Percentiles rank a stretch among this genome's conserved stretches.
Evolutionary conservation across 2,888 invertebrate genomes (phyloP).

Genomic region (Vesta saturnalis): DNA sequence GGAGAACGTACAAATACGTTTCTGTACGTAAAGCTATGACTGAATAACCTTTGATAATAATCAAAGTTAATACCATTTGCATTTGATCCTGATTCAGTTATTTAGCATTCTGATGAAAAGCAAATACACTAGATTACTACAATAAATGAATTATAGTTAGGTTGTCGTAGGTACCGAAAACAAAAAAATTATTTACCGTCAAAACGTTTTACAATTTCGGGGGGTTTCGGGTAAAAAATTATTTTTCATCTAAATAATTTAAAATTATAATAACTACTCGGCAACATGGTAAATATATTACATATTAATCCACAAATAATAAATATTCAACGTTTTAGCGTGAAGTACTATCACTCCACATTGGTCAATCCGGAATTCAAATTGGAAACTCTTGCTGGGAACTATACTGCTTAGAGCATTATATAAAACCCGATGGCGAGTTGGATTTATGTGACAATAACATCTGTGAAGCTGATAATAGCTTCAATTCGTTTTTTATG

Average conservation of each 20-base stretch:
- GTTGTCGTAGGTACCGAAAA: too few species aligned
- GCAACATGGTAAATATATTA: neutral
- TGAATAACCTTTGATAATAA: too few species aligned
- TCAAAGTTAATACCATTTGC: too few species aligned
- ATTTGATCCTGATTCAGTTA: too few species aligned
- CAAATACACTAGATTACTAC: too few species aligned
- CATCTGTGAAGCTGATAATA: conserved; percentile 65
- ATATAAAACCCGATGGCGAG: conserved; percentile 25
- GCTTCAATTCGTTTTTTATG: conserved; percentile 74
- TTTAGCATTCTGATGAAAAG: too few species aligned
- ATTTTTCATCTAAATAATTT: neutral
- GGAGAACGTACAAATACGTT: too few species aligned
- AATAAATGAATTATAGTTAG: too few species aligned
- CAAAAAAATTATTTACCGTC: too few species aligned
- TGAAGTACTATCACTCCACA: conserved; percentile 82
- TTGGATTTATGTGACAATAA: conserved; percentile 70
- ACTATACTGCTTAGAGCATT: conserved; percentile 73
- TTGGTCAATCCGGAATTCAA: conserved; percentile 82
- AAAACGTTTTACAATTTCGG: neutral
- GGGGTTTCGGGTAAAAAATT: neutral
- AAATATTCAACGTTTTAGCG: conserved; percentile 64
- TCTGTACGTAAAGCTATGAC: too few species aligned
- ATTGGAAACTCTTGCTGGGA: conserved; percentile 85
- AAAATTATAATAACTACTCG: neutral
- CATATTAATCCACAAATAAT: neutral